Evolutionary conservation across 2,888 invertebrate genomes (phyloP).

Genomic region (Ophion slaviceki): DNA sequence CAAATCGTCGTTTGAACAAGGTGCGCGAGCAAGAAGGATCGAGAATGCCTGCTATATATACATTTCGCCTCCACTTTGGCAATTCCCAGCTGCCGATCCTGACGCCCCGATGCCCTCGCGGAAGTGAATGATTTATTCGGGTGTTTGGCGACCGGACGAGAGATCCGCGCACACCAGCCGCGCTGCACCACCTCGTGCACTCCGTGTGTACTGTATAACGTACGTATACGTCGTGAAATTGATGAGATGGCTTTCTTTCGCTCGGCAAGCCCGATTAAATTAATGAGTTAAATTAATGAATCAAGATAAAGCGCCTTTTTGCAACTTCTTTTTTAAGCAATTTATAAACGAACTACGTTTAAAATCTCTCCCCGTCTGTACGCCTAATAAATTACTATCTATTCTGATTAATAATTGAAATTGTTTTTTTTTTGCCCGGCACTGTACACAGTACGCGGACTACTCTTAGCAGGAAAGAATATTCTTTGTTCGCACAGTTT

Average conservation of each 20-base stretch:
- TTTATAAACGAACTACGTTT: neutral
- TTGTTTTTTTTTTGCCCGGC: neutral
- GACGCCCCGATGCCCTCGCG: constrained; percentile 59
- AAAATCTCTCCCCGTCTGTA: neutral
- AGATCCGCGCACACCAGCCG: constrained; percentile 36
- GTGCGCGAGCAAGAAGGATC: constrained; percentile 35
- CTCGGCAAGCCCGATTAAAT: constrained; percentile 24
- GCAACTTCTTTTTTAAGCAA: neutral
- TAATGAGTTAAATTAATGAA: constrained; percentile 3
- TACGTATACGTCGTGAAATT: constrained; percentile 30
- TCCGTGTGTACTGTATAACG: neutral
- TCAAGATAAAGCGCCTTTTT: constrained; percentile 19
- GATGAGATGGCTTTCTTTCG: constrained; percentile 40
- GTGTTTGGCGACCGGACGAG: constrained; percentile 58
- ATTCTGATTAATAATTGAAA: neutral
- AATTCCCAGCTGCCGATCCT: constrained; percentile 61
- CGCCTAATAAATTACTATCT: neutral
- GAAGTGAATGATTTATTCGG: constrained; percentile 65
- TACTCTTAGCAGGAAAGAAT: no score
- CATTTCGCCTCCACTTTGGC: constrained; percentile 35
- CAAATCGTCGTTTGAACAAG: constrained; percentile 9
- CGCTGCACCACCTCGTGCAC: constrained; percentile 2
- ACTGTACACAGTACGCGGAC: no score
- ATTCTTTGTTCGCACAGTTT: no score
- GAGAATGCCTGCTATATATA: constrained; percentile 42